Evolutionary conservation across 35 echinoderm and acorn worm species (phyloP), one percentile per base, ranked within the genome.

Genomic region (Patiria miniata): DNA sequence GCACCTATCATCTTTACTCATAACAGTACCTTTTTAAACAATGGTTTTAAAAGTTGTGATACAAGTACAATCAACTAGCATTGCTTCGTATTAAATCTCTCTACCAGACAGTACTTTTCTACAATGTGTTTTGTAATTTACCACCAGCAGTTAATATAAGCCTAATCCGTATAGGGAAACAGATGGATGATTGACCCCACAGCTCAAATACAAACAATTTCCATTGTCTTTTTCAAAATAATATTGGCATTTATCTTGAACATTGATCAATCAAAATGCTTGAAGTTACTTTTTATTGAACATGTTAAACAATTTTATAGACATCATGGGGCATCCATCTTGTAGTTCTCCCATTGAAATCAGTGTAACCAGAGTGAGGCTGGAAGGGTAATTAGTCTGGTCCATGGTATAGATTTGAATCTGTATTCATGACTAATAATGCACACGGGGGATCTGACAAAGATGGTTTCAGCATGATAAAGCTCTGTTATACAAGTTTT

Each of bases 261-360:
- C 54, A 57, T 57, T 57, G 7, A 57, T 57, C 54, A 1, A 57
- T 57, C 22, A 57, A 57, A 57, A 57, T 57, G 54, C 54, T 57
- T 57, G 54, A 57, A 57, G 54, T 57, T 57, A 57, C 7, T 57
- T 57, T 57, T 57, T 57, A 57, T 57, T 57, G 1, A 57, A 57
- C 54, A 57, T 57, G 54, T 57, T 57, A 1, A 57, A 57, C 54
- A 57, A 57, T 57, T 57, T 8, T 57, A 57, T 57, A 57, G 54
- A 57, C 54, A 57, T 57, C 54, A 57, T 57, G 54, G 54, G 54
- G 54, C 54, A 57, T 57, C 54, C 54, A 57, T 57, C 54, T 57
- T 8, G 54, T 57, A 57, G 54, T 57, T 57, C 54, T 57, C 54
- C 54, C 54, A 57, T 57, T 1, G 54, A 57, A 57, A 57, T 8